These are phyloP conservation scores for Selenia dentaria DNA, from an alignment of 2,888 invertebrate genomes.

Conservation along the genomic window DNA sequence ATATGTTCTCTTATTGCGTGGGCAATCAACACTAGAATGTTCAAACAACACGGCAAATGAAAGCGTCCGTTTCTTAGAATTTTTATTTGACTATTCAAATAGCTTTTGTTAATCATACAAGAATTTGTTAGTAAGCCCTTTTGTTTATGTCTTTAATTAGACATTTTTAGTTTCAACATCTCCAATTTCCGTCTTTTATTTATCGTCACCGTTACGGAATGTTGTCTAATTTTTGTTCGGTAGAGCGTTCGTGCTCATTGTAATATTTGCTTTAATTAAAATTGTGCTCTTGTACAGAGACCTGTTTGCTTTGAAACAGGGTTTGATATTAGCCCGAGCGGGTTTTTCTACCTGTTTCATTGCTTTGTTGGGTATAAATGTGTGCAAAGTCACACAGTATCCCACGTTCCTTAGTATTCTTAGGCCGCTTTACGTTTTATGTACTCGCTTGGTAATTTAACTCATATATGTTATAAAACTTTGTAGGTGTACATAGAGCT, in stretches of 20 bases:
- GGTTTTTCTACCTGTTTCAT: conserved; percentile 70
- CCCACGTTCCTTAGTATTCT: conserved; percentile 59
- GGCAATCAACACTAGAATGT: conserved; percentile 40
- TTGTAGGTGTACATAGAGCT: conserved; percentile 24
- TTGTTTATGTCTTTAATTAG: conserved; percentile 53
- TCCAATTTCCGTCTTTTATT: conserved; percentile 43
- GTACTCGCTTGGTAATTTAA: conserved; percentile 48
- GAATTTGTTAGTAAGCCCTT: conserved; percentile 42
- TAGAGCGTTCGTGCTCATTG: conserved; percentile 36
- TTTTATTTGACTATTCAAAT: conserved; percentile 47
- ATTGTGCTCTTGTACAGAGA: conserved; percentile 53
- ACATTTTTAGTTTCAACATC: conserved; percentile 45
- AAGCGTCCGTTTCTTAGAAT: conserved; percentile 45
- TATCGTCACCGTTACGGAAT: conserved; percentile 42
- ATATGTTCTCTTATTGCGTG: conserved; percentile 44
- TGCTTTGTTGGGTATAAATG: conserved; percentile 64
- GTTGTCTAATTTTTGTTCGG: conserved; percentile 49
- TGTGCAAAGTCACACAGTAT: conserved; percentile 71
- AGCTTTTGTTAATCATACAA: conserved; percentile 49
- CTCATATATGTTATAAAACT: conserved; percentile 39
- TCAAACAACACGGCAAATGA: conserved; percentile 46
- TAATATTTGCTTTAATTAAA: conserved; percentile 66
- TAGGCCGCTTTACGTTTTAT: conserved; percentile 53
- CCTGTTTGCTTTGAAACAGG: conserved; percentile 58
- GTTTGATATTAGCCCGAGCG: conserved; percentile 60